Conservation (phyloP, 2,888 invertebrate species). For the Mythimna loreyi region DNA sequence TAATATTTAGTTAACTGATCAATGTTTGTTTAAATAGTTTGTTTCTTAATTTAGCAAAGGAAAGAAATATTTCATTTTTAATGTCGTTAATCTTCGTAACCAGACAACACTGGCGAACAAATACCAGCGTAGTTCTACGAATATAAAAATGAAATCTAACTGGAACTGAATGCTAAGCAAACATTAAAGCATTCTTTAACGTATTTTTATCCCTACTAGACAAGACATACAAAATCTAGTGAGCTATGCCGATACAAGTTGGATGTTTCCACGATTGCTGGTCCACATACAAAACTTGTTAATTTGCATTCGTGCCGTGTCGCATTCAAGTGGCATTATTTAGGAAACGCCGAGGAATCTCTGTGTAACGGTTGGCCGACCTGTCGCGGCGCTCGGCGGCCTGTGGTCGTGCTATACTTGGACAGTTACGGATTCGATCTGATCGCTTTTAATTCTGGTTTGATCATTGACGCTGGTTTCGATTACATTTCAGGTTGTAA, state of each 20-base stretch:
- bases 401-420: constrained; percentile 53
- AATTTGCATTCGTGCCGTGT: constrained; percentile 82
- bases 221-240: constrained; percentile 50
- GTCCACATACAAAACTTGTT: constrained; percentile 77
- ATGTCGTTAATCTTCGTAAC: neutral
- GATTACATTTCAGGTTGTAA: constrained; percentile 1
- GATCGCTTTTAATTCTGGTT: constrained; percentile 36
- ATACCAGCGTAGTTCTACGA: constrained; percentile 32
- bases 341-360: constrained; percentile 81
- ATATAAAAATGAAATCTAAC: constrained; percentile 44
- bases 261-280: constrained; percentile 58
- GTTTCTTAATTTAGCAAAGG: neutral
- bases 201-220: constrained; percentile 60
- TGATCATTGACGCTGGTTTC: constrained; percentile 22
- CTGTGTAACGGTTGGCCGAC: constrained; percentile 79
- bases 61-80: neutral
- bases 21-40: constrained; percentile 25
- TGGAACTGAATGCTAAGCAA: constrained; percentile 37
- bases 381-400: constrained; percentile 65
- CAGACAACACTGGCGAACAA: constrained; percentile 5
- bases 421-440: constrained; percentile 45
- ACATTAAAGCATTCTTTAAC: constrained; percentile 49
- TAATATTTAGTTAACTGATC: constrained; percentile 45
- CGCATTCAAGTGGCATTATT: constrained; percentile 81
- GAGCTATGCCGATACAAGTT: constrained; percentile 56